Evolutionary conservation across 2,888 invertebrate genomes (phyloP).

Genomic region (Amorpha juglandis): DNA sequence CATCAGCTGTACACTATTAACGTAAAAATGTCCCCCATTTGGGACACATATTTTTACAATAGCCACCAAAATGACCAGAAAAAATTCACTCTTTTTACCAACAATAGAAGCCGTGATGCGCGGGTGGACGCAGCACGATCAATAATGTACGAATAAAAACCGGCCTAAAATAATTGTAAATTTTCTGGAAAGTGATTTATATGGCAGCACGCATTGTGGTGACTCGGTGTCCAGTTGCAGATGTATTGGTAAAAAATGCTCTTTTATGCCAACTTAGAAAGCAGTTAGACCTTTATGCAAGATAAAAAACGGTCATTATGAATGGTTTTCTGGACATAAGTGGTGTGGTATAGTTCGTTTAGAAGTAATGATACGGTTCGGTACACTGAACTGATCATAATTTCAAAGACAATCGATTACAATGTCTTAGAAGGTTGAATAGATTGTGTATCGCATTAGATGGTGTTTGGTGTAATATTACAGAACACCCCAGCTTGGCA

Average conservation of each 20-base stretch:
- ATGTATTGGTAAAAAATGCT: constrained; percentile 60
- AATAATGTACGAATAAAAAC: constrained; percentile 71
- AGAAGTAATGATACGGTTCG: constrained; percentile 2
- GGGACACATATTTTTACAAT: constrained; percentile 77
- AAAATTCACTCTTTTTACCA: constrained; percentile 73
- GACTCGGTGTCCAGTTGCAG: constrained; percentile 77
- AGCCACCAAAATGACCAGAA: constrained; percentile 77
- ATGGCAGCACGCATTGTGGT: constrained; percentile 77
- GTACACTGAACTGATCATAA: background rate
- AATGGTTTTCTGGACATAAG: background rate
- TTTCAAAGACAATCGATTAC: background rate
- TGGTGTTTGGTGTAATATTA: too few relatives aligned
- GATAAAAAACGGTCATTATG: constrained; percentile 2
- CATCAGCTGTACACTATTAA: constrained; percentile 77
- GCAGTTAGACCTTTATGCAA: constrained; percentile 28
- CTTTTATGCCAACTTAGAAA: constrained; percentile 51
- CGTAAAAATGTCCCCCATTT: constrained; percentile 68
- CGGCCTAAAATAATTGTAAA: constrained; percentile 77
- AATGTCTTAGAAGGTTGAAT: background rate
- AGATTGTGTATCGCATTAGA: too few relatives aligned
- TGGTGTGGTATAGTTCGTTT: background rate
- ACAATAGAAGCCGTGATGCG: constrained; percentile 73
- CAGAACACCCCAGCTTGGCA: too few relatives aligned
- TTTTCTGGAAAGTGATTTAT: constrained; percentile 79
- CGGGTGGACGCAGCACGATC: constrained; percentile 72